Base-by-base conservation (phyloP, 2,113 vertebrate species). In the Amazona guildingii region DNA sequence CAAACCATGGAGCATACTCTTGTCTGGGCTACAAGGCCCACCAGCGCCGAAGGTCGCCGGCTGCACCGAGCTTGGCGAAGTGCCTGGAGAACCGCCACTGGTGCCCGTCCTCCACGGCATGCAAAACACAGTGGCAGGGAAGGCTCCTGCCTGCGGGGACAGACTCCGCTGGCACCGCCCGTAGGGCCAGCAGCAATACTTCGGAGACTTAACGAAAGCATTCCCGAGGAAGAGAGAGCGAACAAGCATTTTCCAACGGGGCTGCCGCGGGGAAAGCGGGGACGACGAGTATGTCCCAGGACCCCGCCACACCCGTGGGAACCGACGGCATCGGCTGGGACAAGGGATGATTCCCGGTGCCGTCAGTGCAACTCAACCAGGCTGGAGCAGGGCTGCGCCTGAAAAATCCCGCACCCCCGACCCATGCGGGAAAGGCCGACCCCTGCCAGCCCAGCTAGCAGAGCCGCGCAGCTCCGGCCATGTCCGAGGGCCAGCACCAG, bases 141-240 rank as follows among this genome's bases (percentile, higher is more conserved):
- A 68, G 20, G 68, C 15, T 69, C 37, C 46, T 19, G 72, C 57
- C 63, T 2, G 72, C 37, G 67, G 43, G 57, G 52, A 23, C 48
- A 4, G 54, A 52, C 6, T 10, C 17, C 29, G 25, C 23, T 18
- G 37, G 35, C 41, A 75, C 37, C 29, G 28, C 62, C 69, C 43
- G 37, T 13, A 8, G 43, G 62, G 23, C 10, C 63, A 9, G 27
- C 17, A 5, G 41, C 21, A 2, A 17, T 17, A 24, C 9, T 5
- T 1, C 29, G 62, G 13, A n/a, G 70, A 61, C 29, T 78, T 49
- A 20, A 20, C 0, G 3, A 20, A 39, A 6, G 33, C 4, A 16
- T 59, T 76, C 46, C 37, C 6, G 5, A 23, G 24, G 24, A 10
- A 14, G 27, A 39, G 21, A 18, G 25, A 37, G 25, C 5, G 5